These are phyloP conservation scores for Crambe crambe DNA, from an alignment of 37 sponge, comb jelly and placozoan genomes.

Conservation along the genomic window DNA sequence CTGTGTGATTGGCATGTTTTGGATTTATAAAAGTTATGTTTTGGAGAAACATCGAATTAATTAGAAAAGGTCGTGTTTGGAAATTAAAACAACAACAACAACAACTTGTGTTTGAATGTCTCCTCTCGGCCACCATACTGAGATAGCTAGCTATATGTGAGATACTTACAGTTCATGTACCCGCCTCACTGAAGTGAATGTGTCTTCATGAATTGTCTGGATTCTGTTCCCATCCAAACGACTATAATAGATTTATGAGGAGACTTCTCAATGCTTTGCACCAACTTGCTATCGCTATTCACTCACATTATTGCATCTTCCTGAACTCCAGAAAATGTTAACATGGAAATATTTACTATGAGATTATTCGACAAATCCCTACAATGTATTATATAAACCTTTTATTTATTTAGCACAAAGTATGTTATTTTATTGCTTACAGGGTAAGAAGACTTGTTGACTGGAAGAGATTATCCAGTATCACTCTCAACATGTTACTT, in stretches of 20 bases:
- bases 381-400: no score
- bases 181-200: not conserved
- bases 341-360: not conserved
- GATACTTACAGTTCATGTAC: constrained; percentile 3
- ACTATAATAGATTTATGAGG: not conserved
- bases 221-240: constrained; percentile 14
- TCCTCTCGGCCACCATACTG: no score
- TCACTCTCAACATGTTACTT: constrained; percentile 16
- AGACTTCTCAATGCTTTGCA: not conserved
- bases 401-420: no score
- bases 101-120: no score
- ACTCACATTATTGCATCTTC: not conserved
- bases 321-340: not conserved
- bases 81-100: no score
- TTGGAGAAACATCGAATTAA: no score
- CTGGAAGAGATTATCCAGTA: constrained; percentile 16
- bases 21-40: no score
- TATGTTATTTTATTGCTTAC: not conserved
- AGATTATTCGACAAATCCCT: constrained; percentile 1
- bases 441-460: not conserved
- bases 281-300: not conserved
- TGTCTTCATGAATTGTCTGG: not conserved
- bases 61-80: no score
- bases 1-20: no score
- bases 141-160: no score